Evolutionary conservation across 2,797 vertebrate species (phyloP).

Genomic region (Tokudaia tokunoshimensis): DNA sequence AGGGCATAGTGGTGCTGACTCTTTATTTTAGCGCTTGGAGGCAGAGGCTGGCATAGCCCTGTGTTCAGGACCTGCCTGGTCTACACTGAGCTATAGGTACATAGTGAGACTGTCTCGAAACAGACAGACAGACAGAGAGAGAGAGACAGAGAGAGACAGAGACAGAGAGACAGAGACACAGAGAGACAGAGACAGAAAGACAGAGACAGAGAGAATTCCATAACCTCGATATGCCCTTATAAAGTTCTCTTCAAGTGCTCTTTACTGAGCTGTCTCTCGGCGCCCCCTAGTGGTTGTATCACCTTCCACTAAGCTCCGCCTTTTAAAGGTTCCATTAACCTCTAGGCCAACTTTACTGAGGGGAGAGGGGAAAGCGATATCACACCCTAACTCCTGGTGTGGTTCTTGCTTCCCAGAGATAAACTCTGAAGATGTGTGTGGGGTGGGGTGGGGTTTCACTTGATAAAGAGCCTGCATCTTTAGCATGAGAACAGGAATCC

Average conservation of each 20-base stretch:
- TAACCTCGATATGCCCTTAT: not conserved
- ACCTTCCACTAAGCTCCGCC: not conserved
- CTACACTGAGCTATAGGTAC: not conserved
- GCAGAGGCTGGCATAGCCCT: not conserved
- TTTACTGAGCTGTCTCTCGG: not conserved
- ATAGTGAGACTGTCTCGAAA: too few relatives aligned
- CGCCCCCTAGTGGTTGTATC: not conserved
- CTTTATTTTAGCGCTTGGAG: not conserved
- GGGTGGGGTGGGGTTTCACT: not conserved
- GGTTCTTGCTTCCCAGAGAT: not conserved
- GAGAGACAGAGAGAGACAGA: not conserved
- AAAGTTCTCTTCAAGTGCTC: not conserved
- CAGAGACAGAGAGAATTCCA: not conserved
- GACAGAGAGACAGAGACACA: too few relatives aligned
- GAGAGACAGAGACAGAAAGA: not conserved
- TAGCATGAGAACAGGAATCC: not conserved
- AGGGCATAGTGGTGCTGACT: not conserved
- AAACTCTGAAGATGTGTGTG: not conserved
- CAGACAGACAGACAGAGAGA: not conserved
- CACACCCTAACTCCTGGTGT: not conserved
- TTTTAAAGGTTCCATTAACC: not conserved
- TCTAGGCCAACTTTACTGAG: too few relatives aligned
- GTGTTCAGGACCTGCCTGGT: not conserved
- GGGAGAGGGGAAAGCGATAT: not conserved
- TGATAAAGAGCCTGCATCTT: not conserved